Evolutionary conservation across 2,113 vertebrate species (phyloP).

Genomic region (Lates calcarifer): DNA sequence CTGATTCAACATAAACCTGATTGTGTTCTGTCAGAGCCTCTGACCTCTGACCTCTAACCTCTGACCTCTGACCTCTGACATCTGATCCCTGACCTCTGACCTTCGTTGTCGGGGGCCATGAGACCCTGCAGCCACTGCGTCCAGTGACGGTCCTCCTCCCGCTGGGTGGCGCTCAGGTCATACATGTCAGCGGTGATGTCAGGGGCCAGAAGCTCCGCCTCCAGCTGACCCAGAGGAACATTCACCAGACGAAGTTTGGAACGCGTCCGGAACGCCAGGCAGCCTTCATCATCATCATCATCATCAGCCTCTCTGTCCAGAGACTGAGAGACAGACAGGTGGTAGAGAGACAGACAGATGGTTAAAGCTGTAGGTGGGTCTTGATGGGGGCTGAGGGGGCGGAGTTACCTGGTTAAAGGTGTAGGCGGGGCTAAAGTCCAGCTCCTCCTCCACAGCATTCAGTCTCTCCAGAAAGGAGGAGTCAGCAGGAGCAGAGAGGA

Average conservation of each 20-base stretch:
- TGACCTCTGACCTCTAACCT: too few relatives aligned
- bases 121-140: constrained; percentile 93
- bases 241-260: constrained; percentile 92
- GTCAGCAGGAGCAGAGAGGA: constrained; percentile 63
- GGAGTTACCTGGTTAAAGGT: constrained; percentile 88
- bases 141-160: constrained; percentile 91
- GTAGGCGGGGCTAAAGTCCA: constrained; percentile 87
- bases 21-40: too few relatives aligned
- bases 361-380: not conserved
- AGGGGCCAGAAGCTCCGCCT: constrained; percentile 92
- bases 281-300: constrained; percentile 67
- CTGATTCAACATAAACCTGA: too few relatives aligned
- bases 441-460: constrained; percentile 87
- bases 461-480: constrained; percentile 74
- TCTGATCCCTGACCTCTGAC: constrained; percentile 79
- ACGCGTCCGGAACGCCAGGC: constrained; percentile 91
- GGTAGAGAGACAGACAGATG: not conserved
- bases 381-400: too few relatives aligned
- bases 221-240: constrained; percentile 91
- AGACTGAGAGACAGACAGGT: constrained; percentile 52
- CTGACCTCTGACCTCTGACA: too few relatives aligned
- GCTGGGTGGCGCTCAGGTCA: constrained; percentile 80
- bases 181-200: constrained; percentile 98
- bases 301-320: constrained; percentile 47
- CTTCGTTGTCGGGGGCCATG: constrained; percentile 90